phyloP scores from a whole-genome alignment of 2,113 vertebrate species.

The Platysteira castanea region DNA sequence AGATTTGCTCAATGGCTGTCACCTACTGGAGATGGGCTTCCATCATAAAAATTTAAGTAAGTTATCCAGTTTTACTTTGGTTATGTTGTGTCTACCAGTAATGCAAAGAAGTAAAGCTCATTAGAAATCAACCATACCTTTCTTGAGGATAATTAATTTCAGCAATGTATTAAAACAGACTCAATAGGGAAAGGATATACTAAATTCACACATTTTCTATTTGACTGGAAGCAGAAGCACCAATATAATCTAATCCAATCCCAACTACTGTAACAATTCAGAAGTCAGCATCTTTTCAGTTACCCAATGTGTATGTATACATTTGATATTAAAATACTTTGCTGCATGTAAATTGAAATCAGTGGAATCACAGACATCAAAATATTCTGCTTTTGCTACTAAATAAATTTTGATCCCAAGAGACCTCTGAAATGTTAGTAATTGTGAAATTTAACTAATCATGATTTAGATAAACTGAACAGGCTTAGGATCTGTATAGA shows the following conservation, averaged over 20 bases:
- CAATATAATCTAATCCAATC: neutral
- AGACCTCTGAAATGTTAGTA: neutral
- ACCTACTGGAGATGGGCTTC: neutral
- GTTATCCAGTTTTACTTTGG: neutral
- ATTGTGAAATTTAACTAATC: neutral
- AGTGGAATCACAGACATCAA: neutral
- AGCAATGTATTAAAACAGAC: neutral
- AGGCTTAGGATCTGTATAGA: neutral
- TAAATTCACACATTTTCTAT: neutral
- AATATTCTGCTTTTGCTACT: neutral
- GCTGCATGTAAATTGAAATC: neutral
- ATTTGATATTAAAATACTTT: neutral
- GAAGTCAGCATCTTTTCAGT: neutral
- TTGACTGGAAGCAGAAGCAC: neutral
- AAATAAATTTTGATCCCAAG: neutral
- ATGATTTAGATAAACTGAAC: neutral
- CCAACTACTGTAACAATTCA: neutral
- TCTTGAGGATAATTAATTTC: constrained; percentile 3
- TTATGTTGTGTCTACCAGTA: neutral
- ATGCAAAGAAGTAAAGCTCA: neutral
- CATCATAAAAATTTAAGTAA: neutral
- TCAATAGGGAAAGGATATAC: neutral
- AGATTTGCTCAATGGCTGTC: rapidly evolving
- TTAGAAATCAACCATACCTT: neutral
- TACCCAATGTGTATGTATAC: neutral